Percentiles rank a stretch among this genome's conserved stretches.
These are phyloP conservation scores for Salvator merianae DNA, from an alignment of 2,113 vertebrate genomes.

Conservation along the genomic window DNA sequence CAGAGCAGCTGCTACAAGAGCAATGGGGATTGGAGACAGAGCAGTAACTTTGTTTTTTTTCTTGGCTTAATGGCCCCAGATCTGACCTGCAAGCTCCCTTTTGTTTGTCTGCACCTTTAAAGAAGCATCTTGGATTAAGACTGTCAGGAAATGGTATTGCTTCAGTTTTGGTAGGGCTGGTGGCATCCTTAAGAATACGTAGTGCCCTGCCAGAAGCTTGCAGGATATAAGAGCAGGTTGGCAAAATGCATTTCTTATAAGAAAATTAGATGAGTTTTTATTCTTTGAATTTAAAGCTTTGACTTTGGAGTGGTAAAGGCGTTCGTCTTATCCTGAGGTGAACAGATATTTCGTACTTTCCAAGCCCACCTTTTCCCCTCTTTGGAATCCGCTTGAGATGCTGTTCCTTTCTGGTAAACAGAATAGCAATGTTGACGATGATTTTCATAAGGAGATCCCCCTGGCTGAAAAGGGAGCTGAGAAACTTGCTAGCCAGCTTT, in stretches of 20 bases:
- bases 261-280: not conserved
- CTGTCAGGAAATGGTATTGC: slow-evolving; percentile 61
- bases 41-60: slow-evolving; percentile 83
- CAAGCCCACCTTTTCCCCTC: not conserved
- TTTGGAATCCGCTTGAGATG: not conserved
- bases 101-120: slow-evolving; percentile 66
- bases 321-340: not conserved
- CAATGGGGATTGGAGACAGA: slow-evolving; percentile 76
- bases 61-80: slow-evolving; percentile 72
- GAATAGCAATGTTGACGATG: not conserved
- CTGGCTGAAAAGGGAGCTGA: not conserved
- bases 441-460: not conserved
- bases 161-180: slow-evolving; percentile 46
- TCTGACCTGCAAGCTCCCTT: slow-evolving; percentile 74
- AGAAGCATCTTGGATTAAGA: slow-evolving; percentile 67
- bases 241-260: not conserved
- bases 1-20: slow-evolving; percentile 76
- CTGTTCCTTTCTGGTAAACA: not conserved
- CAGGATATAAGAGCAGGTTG: not conserved
- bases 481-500: not conserved
- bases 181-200: slow-evolving; percentile 30
- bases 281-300: slow-evolving; percentile 16
- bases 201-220: not conserved
- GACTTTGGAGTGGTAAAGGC: not conserved
- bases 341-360: not conserved